Conservation (phyloP, 2,113 vertebrate species). For the Dunckerocampus dactyliophorus region DNA sequence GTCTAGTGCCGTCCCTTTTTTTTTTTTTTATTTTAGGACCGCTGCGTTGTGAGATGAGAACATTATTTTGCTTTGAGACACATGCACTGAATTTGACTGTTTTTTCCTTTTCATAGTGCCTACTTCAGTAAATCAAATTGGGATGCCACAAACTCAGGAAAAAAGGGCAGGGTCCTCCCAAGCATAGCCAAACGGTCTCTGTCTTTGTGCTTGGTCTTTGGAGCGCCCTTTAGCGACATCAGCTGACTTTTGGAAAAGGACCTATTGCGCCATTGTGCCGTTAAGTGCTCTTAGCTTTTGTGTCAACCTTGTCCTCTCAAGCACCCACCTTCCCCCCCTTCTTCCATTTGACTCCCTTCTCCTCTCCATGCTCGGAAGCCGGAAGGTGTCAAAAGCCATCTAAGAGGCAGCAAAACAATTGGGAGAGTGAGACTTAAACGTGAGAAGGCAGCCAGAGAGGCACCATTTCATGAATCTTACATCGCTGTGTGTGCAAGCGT, state of each 20-base stretch:
- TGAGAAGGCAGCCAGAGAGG: conserved; percentile 31
- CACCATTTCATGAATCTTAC: conserved; percentile 25
- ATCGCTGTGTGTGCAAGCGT: conserved; percentile 6
- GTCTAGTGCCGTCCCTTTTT: no score
- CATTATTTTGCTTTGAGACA: no score
- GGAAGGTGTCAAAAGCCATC: conserved; percentile 69
- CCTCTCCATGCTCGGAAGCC: conserved; percentile 22
- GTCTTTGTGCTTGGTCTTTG: conserved; percentile 57
- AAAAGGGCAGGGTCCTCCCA: no score
- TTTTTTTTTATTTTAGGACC: no score
- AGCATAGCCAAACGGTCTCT: background rate
- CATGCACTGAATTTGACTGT: no score
- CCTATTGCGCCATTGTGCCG: conserved; percentile 54
- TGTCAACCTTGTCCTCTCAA: conserved; percentile 59
- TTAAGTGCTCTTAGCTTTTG: conserved; percentile 73
- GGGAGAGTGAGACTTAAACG: conserved; percentile 33
- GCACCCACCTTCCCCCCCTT: conserved; percentile 40
- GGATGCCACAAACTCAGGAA: no score
- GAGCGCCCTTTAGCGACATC: conserved; percentile 59
- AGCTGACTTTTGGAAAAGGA: conserved; percentile 62
- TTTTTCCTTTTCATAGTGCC: no score
- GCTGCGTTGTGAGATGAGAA: no score
- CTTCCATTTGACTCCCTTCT: conserved; percentile 40
- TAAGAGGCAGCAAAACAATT: conserved; percentile 43
- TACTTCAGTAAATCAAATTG: no score